Percentiles rank a stretch among this genome's conserved stretches.
phyloP scores from a whole-genome alignment of 1,140 invertebrate genomes.

The Paracyclopina nana region DNA sequence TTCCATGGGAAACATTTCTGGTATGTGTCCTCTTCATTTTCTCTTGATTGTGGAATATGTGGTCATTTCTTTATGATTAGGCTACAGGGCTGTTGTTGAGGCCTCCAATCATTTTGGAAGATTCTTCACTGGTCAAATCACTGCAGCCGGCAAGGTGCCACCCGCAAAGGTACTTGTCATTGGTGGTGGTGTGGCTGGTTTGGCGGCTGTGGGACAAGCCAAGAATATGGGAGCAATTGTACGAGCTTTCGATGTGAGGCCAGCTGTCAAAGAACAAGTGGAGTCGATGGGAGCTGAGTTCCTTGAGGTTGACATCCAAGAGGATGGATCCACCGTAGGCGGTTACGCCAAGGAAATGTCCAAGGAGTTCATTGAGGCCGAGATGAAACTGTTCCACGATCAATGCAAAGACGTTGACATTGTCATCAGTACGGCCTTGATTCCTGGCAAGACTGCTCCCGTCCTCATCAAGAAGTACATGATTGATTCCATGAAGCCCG shows the following conservation, averaged over 20 bases:
- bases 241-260: constrained; percentile 61
- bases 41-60: too few relatives aligned
- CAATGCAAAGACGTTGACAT: constrained; percentile 60
- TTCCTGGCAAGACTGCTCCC: constrained; percentile 69
- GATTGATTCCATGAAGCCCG: constrained; percentile 60
- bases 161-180: constrained; percentile 67
- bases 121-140: constrained; percentile 74
- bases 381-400: constrained; percentile 62
- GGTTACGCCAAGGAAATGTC: constrained; percentile 84
- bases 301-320: constrained; percentile 40
- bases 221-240: constrained; percentile 75
- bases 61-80: too few relatives aligned
- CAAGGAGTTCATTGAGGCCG: constrained; percentile 62
- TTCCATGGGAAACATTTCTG: constrained; percentile 80
- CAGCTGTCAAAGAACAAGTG: constrained; percentile 72
- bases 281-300: constrained; percentile 72
- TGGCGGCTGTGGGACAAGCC: constrained; percentile 63
- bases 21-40: too few relatives aligned
- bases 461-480: constrained; percentile 53
- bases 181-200: constrained; percentile 67
- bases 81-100: constrained; percentile 71
- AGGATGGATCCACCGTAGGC: constrained; percentile 58
- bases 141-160: constrained; percentile 54
- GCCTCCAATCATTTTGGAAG: constrained; percentile 69
- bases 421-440: constrained; percentile 65